Percentiles rank a stretch among this genome's conserved stretches.
Conservation (phyloP, 1,140 invertebrate genomes). For the Drosophila melanogaster region DNA sequence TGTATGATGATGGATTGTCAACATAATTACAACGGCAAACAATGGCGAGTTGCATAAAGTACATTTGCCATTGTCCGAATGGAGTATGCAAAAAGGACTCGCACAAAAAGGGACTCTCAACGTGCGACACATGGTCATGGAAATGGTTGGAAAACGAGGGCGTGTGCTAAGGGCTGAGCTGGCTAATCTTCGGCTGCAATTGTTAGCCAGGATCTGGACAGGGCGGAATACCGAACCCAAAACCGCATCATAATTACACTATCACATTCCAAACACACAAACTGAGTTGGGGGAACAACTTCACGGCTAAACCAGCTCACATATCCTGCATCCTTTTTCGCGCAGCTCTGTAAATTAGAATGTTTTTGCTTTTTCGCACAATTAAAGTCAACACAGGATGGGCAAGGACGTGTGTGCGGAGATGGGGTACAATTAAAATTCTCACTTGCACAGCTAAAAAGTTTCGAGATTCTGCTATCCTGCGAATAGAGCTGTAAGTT, state of each 20-base stretch:
- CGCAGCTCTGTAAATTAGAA: slow-evolving; percentile 74
- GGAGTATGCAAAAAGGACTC: slow-evolving; percentile 61
- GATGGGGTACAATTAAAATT: slow-evolving; percentile 67
- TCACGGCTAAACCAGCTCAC: slow-evolving; percentile 44
- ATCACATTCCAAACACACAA: slow-evolving; percentile 65
- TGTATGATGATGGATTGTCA: slow-evolving; percentile 83
- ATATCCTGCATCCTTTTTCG: slow-evolving; percentile 65
- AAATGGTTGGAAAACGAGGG: slow-evolving; percentile 2
- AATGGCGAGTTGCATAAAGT: slow-evolving; percentile 72
- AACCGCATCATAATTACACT: slow-evolving; percentile 81
- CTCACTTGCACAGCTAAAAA: slow-evolving; percentile 40
- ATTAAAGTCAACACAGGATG: slow-evolving; percentile 73
- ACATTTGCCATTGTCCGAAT: slow-evolving; percentile 60
- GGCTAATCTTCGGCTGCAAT: slow-evolving; percentile 73
- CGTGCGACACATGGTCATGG: slow-evolving; percentile 51
- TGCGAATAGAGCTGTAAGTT: slow-evolving; percentile 33
- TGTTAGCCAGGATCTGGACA: slow-evolving; percentile 44
- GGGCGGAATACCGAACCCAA: slow-evolving; percentile 44
- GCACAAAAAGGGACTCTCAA: slow-evolving; percentile 48
- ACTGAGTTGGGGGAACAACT: slow-evolving; percentile 1
- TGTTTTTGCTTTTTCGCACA: slow-evolving; percentile 83
- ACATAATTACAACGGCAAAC: slow-evolving; percentile 80
- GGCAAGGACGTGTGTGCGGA: background rate
- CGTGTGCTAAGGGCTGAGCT: slow-evolving; percentile 56
- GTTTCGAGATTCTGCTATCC: slow-evolving; percentile 38